A percentile compares a stretch with the other conserved stretches of the same genome.
Conservation (phyloP, 1,140 invertebrate genomes). For the Scaptodrosophila lebanonensis region DNA sequence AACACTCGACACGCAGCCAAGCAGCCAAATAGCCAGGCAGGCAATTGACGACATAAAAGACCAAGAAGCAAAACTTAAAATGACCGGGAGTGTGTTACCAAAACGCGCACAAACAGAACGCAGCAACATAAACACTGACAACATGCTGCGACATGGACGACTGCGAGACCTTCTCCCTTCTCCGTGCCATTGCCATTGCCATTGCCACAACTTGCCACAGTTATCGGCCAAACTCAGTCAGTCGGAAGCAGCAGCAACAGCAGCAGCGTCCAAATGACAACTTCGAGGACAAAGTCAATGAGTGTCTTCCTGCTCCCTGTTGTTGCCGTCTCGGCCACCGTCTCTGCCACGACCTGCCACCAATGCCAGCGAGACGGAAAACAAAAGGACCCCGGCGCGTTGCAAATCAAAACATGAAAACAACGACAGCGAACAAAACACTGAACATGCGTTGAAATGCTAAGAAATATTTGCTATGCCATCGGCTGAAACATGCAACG, state of each 20-base stretch:
- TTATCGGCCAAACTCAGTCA: slow-evolving; percentile 36
- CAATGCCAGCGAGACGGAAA: slow-evolving; percentile 36
- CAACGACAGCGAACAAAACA: slow-evolving; percentile 70
- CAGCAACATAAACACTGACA: slow-evolving; percentile 59
- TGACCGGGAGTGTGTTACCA: slow-evolving; percentile 53
- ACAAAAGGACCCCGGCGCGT: slow-evolving; percentile 68
- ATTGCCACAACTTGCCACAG: neutral
- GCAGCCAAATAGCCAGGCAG: slow-evolving; percentile 60
- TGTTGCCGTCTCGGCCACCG: slow-evolving; percentile 20
- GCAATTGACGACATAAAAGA: slow-evolving; percentile 54
- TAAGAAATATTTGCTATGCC: slow-evolving; percentile 53
- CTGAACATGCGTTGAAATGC: slow-evolving; percentile 65
- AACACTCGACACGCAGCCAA: slow-evolving; percentile 58
- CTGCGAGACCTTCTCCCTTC: slow-evolving; percentile 2
- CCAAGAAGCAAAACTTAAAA: slow-evolving; percentile 34
- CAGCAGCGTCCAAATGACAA: slow-evolving; percentile 53
- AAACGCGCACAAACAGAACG: slow-evolving; percentile 35
- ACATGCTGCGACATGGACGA: slow-evolving; percentile 56
- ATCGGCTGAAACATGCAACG: slow-evolving; percentile 49
- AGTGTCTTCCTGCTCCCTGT: slow-evolving; percentile 65
- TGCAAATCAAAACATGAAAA: slow-evolving; percentile 67
- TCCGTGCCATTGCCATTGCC: neutral
- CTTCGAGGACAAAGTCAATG: slow-evolving; percentile 72
- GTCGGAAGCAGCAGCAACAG: slow-evolving; percentile 45
- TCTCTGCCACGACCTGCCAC: slow-evolving; percentile 30